Base-by-base conservation (phyloP, 2,113 vertebrate genomes). In the Chloroceryle aenea region DNA sequence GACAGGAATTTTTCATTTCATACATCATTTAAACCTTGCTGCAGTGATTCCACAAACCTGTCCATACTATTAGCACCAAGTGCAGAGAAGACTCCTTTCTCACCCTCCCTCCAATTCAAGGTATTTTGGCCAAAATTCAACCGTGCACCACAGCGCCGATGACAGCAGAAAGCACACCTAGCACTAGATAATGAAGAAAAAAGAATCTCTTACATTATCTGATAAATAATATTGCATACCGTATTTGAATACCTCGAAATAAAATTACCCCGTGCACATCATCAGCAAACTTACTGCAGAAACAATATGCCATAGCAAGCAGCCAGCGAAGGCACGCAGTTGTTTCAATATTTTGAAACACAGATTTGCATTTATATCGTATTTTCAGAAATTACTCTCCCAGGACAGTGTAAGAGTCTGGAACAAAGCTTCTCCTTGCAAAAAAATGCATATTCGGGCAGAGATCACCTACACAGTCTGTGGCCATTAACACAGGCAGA, bases 21-120 rank as follows among this genome's bases (percentile, higher is more conserved):
- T 98, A 97, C 97, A 97, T 97, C 97, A 98, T 98, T 97, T 97
- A 96, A 97, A 98, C 92, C 95, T 89, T 71, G 92, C 95, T 96
- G 92, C 96, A 94, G 74, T 87, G 96, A 97, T 95, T 95, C 91
- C 93, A 97, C 94, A 94, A 95, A 93, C 86, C 97, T 93, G 93
- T 67, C 90, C 59, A 53, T 68, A 89, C 91, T 59, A 83, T 85
- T 52, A 95, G 89, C 85, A 88, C 73, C 88, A 81, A 95, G 69
- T 12, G 8, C 78, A 53, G 25, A 71, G 56, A 68, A 64, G n/a
- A 34, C 43, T 26, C 22, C 69, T 40, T 25, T 52, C 53, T 43
- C 38, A 42, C 23, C 40, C 48, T 20, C 10, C 13, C 53, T 26
- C 6, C 30, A 59, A 19, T 17, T 45, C 89, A 69, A 75, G 32